Evolutionary conservation across 2,888 invertebrate genomes (phyloP).

Genomic region (Dexiosoma caninum): DNA sequence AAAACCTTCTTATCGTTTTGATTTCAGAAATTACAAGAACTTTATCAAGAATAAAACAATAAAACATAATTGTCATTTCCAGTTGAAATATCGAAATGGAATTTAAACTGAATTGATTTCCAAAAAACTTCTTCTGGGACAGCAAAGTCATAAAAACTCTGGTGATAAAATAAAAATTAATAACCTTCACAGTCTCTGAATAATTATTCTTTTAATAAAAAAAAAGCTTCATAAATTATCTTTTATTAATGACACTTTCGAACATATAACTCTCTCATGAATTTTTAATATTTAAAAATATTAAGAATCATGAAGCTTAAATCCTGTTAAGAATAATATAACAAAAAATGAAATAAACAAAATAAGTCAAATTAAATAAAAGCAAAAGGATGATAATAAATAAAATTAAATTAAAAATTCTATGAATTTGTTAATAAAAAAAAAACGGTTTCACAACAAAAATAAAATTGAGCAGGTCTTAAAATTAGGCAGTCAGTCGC

Average conservation of each 20-base stretch:
- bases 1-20: neutral
- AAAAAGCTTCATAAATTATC: neutral
- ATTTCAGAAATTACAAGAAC: slow-evolving; percentile 2
- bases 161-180: too few species aligned
- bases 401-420: neutral
- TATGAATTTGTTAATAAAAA: neutral
- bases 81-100: neutral
- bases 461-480: neutral
- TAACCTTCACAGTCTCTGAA: neutral
- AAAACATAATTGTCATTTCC: slow-evolving; percentile 1
- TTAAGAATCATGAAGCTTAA: slow-evolving; percentile 27
- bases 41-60: slow-evolving; percentile 5
- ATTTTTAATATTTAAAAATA: slow-evolving; percentile 15
- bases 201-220: neutral
- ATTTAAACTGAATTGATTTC: neutral
- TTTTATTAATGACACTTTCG: neutral
- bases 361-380: neutral
- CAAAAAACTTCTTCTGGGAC: too few species aligned
- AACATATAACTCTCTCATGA: neutral
- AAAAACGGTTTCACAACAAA: neutral
- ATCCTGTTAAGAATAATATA: slow-evolving; percentile 11
- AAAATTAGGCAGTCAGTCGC: neutral
- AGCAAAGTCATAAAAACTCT: too few species aligned
- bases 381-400: neutral
- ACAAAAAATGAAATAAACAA: neutral